Evolutionary conservation across 2,888 invertebrate species (phyloP).

Genomic region (Xestoiulus laeticollis): DNA sequence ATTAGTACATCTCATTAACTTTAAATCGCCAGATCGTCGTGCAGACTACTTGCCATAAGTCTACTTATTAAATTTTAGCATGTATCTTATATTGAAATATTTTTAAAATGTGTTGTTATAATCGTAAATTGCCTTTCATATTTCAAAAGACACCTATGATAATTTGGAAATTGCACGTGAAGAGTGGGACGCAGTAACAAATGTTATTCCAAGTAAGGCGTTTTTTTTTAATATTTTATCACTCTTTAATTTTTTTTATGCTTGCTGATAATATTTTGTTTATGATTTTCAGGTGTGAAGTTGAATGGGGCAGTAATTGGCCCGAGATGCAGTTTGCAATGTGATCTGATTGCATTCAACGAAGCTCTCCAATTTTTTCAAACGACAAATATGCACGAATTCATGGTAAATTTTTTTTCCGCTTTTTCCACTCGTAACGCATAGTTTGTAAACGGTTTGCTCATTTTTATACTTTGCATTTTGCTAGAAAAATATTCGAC

Average conservation of each 20-base stretch:
- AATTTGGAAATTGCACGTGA: neutral
- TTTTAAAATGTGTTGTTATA: no score
- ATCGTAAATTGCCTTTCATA: no score
- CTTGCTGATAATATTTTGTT: neutral
- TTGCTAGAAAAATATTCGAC: slow-evolving; percentile 56
- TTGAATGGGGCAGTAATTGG: neutral
- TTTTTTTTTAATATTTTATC: neutral
- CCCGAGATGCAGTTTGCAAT: neutral
- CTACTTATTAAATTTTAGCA: no score
- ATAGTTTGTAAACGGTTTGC: no score
- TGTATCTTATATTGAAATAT: no score
- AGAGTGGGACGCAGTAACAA: slow-evolving; percentile 46
- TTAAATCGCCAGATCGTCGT: no score
- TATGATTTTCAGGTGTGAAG: neutral
- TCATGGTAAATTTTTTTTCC: slow-evolving; percentile 56
- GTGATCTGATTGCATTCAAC: slow-evolving; percentile 52
- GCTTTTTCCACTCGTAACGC: no score
- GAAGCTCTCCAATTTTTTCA: slow-evolving; percentile 57
- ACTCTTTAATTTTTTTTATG: neutral
- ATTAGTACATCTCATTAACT: no score
- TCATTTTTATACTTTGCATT: neutral
- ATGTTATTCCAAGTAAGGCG: slow-evolving; percentile 27
- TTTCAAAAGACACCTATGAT: neutral
- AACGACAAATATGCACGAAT: slow-evolving; percentile 56
- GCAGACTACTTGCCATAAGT: no score